These are phyloP conservation scores for Drosophila asahinai DNA, from an alignment of 1,140 invertebrate genomes.

Conservation along the genomic window DNA sequence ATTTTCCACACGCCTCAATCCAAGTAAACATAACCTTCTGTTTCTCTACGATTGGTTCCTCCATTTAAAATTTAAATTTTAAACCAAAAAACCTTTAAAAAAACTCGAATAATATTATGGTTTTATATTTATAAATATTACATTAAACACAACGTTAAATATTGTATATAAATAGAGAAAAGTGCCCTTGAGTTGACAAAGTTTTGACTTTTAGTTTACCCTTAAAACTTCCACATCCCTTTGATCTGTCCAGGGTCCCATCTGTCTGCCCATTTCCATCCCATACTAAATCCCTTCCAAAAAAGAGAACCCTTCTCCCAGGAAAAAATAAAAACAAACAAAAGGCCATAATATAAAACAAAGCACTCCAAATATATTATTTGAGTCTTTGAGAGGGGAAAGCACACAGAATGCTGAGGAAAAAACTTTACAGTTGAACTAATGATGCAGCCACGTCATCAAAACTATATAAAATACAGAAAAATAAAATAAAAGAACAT, in stretches of 20 bases:
- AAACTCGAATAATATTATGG: too few species aligned
- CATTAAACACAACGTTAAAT: too few species aligned
- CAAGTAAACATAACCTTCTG: too few species aligned
- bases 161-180: too few species aligned
- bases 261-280: not conserved
- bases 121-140: not conserved
- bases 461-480: conserved; percentile 7
- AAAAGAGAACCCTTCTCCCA: conserved; percentile 2
- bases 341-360: conserved; percentile 11
- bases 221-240: conserved; percentile 10
- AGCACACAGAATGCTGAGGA: not conserved
- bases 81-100: too few species aligned
- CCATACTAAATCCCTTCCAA: conserved; percentile 2
- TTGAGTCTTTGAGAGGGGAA: conserved; percentile 6
- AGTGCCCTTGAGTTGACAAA: not conserved
- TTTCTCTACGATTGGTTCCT: not conserved
- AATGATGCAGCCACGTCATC: conserved; percentile 26
- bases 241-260: conserved; percentile 28
- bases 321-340: conserved; percentile 22
- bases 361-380: conserved; percentile 21
- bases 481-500: conserved; percentile 18
- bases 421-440: conserved; percentile 18
- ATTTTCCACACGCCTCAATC: too few species aligned
- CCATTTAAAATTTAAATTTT: too few species aligned
- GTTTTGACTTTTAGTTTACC: not conserved